These are phyloP conservation scores for Corvus moneduloides DNA, from an alignment of 2,113 vertebrate species.

Conservation along the genomic window DNA sequence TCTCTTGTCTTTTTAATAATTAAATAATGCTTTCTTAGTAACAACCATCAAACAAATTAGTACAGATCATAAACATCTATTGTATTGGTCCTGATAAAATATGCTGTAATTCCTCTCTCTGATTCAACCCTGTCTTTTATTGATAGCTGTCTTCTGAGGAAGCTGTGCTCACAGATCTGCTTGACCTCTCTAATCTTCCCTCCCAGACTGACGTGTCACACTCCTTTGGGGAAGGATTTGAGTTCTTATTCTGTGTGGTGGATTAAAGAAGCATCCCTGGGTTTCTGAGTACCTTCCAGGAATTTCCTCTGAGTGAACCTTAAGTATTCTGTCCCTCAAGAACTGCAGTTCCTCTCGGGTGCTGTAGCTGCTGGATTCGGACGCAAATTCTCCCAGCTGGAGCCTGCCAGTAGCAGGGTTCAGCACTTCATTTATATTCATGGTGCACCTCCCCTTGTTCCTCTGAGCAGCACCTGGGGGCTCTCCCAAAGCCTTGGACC, in stretches of 20 bases:
- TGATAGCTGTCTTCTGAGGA: neutral
- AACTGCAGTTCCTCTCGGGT: neutral
- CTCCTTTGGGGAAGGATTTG: neutral
- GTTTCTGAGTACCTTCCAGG: neutral
- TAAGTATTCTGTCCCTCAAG: neutral
- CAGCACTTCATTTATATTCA: fast-evolving
- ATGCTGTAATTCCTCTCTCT: neutral
- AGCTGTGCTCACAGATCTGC: neutral
- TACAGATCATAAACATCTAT: neutral
- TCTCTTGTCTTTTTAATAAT: neutral
- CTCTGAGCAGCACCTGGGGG: neutral
- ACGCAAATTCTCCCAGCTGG: fast-evolving
- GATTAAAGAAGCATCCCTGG: neutral
- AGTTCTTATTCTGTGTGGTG: neutral
- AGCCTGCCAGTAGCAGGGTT: neutral
- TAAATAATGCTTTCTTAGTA: conserved; percentile 8
- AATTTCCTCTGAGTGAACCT: neutral
- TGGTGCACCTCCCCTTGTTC: fast-evolving
- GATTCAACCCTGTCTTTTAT: neutral
- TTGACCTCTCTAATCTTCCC: neutral
- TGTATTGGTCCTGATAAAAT: neutral
- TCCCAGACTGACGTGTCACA: neutral
- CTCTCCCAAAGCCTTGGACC: neutral
- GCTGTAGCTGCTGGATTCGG: neutral
- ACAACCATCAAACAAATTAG: conserved; percentile 1